Conservation (phyloP, 2,797 vertebrate species). For the Anabas testudineus region DNA sequence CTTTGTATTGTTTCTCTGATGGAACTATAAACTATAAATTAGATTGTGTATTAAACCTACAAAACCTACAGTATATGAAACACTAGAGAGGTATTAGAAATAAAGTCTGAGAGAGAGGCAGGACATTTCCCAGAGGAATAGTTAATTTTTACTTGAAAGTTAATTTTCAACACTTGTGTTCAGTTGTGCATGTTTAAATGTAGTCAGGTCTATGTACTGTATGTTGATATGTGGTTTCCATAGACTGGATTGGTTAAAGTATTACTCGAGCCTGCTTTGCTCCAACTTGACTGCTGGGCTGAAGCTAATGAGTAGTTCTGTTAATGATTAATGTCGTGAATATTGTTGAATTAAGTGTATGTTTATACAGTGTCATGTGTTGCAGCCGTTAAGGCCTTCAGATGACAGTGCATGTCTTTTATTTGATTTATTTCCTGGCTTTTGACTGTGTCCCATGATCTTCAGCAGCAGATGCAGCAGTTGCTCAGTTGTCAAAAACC, state of each 20-base stretch:
- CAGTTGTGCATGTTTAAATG: not conserved
- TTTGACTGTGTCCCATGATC: not conserved
- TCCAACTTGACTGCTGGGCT: not conserved
- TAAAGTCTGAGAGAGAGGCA: not conserved
- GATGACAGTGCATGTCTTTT: too few relatives aligned
- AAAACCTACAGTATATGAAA: not conserved
- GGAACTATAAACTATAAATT: too few relatives aligned
- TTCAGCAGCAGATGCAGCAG: not conserved
- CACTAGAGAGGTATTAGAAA: not conserved
- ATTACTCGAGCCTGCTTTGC: slow-evolving; percentile 1
- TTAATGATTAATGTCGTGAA: slow-evolving; percentile 13
- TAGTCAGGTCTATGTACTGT: not conserved
- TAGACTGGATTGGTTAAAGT: slow-evolving; percentile 35
- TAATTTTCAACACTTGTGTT: slow-evolving; percentile 1
- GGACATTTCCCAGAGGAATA: not conserved
- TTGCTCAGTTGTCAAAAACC: not conserved
- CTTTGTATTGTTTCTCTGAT: too few relatives aligned
- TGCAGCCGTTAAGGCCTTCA: not conserved
- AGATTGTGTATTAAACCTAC: too few relatives aligned
- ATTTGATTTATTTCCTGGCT: not conserved
- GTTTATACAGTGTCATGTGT: not conserved
- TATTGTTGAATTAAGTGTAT: too few relatives aligned
- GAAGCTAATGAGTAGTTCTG: not conserved
- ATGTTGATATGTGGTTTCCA: not conserved
- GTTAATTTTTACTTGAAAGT: not conserved